phyloP scores from a whole-genome alignment of 2,113 vertebrate species.

The Piprites chloris region DNA sequence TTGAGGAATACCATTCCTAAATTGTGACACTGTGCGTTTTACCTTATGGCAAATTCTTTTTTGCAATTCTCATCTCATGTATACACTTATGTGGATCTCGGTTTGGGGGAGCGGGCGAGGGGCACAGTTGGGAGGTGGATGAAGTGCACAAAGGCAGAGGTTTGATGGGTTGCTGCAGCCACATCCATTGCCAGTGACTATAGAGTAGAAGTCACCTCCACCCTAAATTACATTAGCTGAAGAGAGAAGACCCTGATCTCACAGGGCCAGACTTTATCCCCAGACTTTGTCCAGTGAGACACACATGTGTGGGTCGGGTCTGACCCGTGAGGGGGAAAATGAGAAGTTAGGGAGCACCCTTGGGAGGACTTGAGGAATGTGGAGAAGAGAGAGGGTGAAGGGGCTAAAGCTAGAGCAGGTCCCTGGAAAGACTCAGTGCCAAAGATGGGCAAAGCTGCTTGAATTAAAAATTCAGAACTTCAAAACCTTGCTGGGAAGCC shows the following conservation, averaged over 20 bases:
- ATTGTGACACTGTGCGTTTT: background rate
- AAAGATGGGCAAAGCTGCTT: background rate
- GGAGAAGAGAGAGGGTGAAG: background rate
- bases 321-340: background rate
- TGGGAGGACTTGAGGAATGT: background rate
- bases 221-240: background rate
- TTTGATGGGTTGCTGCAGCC: background rate
- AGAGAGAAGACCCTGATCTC: background rate
- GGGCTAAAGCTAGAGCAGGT: background rate
- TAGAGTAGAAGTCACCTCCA: background rate
- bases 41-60: background rate
- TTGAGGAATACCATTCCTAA: background rate
- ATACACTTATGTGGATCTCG: rapidly evolving
- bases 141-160: no score
- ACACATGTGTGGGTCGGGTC: background rate
- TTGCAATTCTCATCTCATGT: background rate
- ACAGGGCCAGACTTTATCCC: background rate
- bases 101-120: background rate
- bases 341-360: background rate
- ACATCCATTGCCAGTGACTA: background rate
- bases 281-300: background rate
- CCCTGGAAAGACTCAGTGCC: background rate
- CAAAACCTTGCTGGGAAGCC: background rate
- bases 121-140: rapidly evolving
- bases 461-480: background rate